Base-by-base conservation (phyloP, 2,113 vertebrate genomes). In the Cottus gobio region DNA sequence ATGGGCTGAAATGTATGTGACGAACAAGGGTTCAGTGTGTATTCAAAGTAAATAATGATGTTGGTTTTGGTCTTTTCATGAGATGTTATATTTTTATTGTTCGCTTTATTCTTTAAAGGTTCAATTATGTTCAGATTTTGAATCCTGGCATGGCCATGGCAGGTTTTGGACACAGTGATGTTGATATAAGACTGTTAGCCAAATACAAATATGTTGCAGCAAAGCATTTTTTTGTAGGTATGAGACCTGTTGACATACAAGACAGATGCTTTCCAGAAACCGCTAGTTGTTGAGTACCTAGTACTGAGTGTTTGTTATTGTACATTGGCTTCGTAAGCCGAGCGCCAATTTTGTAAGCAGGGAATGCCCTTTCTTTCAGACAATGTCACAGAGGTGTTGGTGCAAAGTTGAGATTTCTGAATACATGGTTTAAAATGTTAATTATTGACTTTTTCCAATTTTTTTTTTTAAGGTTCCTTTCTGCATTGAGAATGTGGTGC, bases 101-200 rank as follows among this genome's bases (percentile, higher is more conserved):
- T 52, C 0, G 12, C 54, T 12, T 56, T 54, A 54, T 54, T 26
- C 44, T 70, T 24, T 22, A 46, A 71, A 71, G 60, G 36, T 79
- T 42, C 18, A 62, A 2, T 69, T 30, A 39, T 15, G 18, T 52
- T 68, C 63, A 57, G 46, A 57, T 28, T 34, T 58, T 80, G 52
- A 28, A 28, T 50, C 10, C 4, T 46, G 39, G n/a, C 54, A 26
- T 28, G 30, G n/a, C n/a, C n/a, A n/a, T n/a, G n/a, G n/a, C n/a
- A n/a, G 13, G 42, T 66, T 24, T 34, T 69, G 10, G 15, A 61
- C n/a, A n/a, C n/a, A n/a, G n/a, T 24, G 28, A 37, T 39, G 0
- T 22, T 66, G 26, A 20, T 24, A 16, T 61, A 44, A 74, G n/a
- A 62, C 8, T 68, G 24, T 50, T 50, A 24, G 54, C 22, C 11